These are phyloP conservation scores for Drosophila diplacantha DNA, from an alignment of 2,888 invertebrate genomes.

Conservation along the genomic window DNA sequence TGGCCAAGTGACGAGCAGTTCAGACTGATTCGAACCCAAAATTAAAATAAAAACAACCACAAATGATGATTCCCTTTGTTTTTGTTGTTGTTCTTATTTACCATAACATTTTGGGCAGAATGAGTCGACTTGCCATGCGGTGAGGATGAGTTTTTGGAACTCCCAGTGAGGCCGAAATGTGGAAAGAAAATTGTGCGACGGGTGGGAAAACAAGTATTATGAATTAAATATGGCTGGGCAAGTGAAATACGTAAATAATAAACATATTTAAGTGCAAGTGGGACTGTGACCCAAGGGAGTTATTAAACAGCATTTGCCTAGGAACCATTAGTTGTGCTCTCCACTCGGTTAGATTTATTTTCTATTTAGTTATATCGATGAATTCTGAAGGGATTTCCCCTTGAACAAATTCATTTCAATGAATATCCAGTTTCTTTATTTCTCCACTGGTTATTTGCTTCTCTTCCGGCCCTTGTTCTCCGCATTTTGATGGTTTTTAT, in stretches of 20 bases:
- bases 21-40: not conserved
- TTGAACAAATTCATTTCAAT: not conserved
- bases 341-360: not conserved
- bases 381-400: not conserved
- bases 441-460: not conserved
- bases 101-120: not conserved
- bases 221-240: not conserved
- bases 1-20: not conserved
- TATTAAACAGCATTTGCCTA: too few relatives aligned
- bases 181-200: not conserved
- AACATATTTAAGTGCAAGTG: too few relatives aligned
- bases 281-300: too few relatives aligned
- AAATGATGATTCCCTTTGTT: slow-evolving; percentile 3
- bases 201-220: not conserved
- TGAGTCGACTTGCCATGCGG: not conserved
- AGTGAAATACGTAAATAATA: not conserved
- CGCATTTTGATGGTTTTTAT: not conserved
- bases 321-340: too few relatives aligned
- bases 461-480: not conserved
- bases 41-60: slow-evolving; percentile 1
- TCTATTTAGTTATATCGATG: not conserved
- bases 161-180: too few relatives aligned
- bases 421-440: not conserved
- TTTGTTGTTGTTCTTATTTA: slow-evolving; percentile 3
- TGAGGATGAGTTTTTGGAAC: not conserved